phyloP scores from a whole-genome alignment of 2,113 vertebrate genomes.

The Pagrus major region DNA sequence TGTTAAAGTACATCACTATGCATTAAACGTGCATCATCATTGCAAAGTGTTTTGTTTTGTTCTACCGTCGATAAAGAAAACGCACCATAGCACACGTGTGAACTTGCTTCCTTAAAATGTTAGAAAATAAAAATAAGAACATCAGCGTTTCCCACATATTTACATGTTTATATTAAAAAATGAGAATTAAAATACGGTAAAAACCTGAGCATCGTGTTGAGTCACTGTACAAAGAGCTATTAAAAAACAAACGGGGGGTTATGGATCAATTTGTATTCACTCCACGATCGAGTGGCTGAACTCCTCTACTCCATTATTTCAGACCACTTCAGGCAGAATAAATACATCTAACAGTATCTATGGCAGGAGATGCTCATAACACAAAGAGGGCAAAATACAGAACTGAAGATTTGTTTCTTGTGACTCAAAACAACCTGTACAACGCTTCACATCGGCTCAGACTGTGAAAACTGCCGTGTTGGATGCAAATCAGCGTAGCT shows the following conservation, averaged over 20 bases:
- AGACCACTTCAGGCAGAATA: conserved; percentile 39
- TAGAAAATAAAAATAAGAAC: conserved; percentile 31
- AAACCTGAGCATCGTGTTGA: not conserved
- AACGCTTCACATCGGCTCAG: conserved; percentile 4
- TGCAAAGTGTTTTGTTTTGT: conserved; percentile 8
- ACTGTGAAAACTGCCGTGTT: not conserved
- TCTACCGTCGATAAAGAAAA: conserved; percentile 12
- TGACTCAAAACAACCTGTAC: not conserved
- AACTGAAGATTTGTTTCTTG: not conserved
- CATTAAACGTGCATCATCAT: conserved; percentile 1
- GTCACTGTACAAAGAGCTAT: not conserved
- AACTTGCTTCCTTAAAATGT: not conserved
- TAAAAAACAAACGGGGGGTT: not conserved
- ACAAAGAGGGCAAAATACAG: conserved; percentile 25
- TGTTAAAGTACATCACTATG: conserved; percentile 31
- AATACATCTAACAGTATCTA: conserved; percentile 28
- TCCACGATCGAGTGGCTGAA: not conserved
- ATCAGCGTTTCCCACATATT: conserved; percentile 46
- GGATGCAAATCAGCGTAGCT: not conserved
- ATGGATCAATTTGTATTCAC: not conserved
- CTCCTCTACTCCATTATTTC: not conserved
- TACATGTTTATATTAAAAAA: conserved; percentile 48
- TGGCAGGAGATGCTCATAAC: conserved; percentile 13
- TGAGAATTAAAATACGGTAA: conserved; percentile 16
- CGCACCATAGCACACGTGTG: not conserved